Evolutionary conservation across 2,888 invertebrate species (phyloP), one percentile per base, ranked within the genome.

Genomic region (Ethmia dodecea): DNA sequence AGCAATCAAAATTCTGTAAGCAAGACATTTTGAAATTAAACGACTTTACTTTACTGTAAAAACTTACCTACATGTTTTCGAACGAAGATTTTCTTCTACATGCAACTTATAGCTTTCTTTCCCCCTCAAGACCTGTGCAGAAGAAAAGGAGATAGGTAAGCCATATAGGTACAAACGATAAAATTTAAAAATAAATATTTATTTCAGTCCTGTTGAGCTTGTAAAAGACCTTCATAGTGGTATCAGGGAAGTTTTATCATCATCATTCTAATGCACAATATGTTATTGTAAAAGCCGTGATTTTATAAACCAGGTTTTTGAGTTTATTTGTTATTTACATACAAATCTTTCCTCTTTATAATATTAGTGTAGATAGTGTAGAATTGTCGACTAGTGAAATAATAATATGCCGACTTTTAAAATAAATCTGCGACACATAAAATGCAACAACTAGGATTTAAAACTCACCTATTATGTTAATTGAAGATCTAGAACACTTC

Each of bases 151-250:
- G 26, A 12, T 11, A 12, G 3, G 6, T 12, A 11, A 10, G n/a
- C 10, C 12, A 9, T 26, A 3, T 26, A 6, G 2, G 8, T 26
- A 11, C 3, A 26, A 11, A 11, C 26, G 12, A 10, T 11, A 9
- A 3, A 9, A 10, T 26, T 6, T 26, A 6, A 10, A 29, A 18
- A 18, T 3, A 29, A 18, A 29, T 29, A 16, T 10, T 11, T 18
- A 29, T 9, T n/a, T 31, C 31, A 31, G 31, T 31, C 62, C 62
- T 62, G 62, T 62, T 62, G 62, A 62, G 62, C 62, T 62, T 62
- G 45, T 49, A 42, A 45, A 33, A 33, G n/a, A 58, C 58, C 49
- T 40, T 60, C 62, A 62, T 28, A 22, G 35, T 51, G 47, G 46
- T 45, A 47, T 56, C 52, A 43, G 50, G 57, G 35, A 26, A 48